These are phyloP conservation scores for Tuberolachnus salignus DNA, from an alignment of 2,888 invertebrate genomes.

Conservation along the genomic window DNA sequence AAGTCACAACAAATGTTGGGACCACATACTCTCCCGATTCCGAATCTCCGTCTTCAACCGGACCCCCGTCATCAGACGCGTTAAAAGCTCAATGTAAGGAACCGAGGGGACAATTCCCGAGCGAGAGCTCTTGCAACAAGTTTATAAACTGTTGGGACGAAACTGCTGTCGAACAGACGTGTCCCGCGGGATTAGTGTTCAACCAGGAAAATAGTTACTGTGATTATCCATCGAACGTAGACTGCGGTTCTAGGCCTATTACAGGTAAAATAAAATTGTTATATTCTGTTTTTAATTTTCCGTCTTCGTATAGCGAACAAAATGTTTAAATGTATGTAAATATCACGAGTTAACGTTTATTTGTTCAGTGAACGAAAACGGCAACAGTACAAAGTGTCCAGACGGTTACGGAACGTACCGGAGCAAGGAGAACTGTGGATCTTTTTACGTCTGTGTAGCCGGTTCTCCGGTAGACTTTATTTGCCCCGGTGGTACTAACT, in stretches of 20 bases:
- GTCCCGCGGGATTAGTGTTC: slow-evolving; percentile 70
- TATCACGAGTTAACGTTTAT: not conserved
- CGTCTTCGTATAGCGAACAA: not conserved
- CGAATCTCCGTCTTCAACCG: slow-evolving; percentile 4
- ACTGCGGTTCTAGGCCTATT: slow-evolving; percentile 67
- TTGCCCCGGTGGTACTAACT: slow-evolving; percentile 70
- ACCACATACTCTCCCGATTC: slow-evolving; percentile 28
- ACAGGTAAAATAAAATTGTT: slow-evolving; percentile 60
- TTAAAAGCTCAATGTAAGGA: slow-evolving; percentile 58
- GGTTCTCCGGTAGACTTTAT: slow-evolving; percentile 68
- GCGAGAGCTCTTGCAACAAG: slow-evolving; percentile 68
- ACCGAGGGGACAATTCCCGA: slow-evolving; percentile 70
- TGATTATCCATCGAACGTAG: slow-evolving; percentile 71
- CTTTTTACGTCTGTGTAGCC: slow-evolving; percentile 71
- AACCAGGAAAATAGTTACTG: slow-evolving; percentile 68
- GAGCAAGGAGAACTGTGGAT: slow-evolving; percentile 69
- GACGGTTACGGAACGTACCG: slow-evolving; percentile 70
- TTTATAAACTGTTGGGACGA: slow-evolving; percentile 78
- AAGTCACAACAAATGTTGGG: slow-evolving; percentile 15
- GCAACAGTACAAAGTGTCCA: slow-evolving; percentile 63
- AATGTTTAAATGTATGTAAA: not conserved
- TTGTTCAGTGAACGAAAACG: slow-evolving; percentile 29
- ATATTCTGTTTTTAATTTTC: not conserved
- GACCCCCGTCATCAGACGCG: slow-evolving; percentile 49
- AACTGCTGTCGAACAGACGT: slow-evolving; percentile 70